Evolutionary conservation across 1,140 invertebrate genomes (phyloP).

Genomic region (Conopomorpha cramerella): DNA sequence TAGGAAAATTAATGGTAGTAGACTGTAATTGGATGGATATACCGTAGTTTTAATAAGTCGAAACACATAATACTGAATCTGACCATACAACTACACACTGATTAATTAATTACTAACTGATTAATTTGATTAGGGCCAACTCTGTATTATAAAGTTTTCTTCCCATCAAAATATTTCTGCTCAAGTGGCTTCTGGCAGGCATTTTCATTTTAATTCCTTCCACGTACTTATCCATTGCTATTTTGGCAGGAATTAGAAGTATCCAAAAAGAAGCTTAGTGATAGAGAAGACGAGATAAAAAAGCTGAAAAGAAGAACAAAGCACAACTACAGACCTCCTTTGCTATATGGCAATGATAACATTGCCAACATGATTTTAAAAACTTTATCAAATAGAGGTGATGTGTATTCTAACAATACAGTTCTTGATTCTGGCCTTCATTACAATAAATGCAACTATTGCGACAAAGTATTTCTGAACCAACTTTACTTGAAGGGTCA

Average conservation of each 20-base stretch:
- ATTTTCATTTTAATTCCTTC: too few relatives aligned
- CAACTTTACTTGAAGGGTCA: constrained; percentile 63
- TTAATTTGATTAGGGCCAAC: too few relatives aligned
- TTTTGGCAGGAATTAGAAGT: constrained; percentile 39
- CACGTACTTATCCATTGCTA: too few relatives aligned
- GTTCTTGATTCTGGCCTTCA: constrained; percentile 20
- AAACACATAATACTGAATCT: too few relatives aligned
- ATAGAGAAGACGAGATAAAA: constrained; percentile 49
- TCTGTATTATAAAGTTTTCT: too few relatives aligned
- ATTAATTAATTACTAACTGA: too few relatives aligned
- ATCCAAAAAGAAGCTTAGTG: constrained; percentile 35
- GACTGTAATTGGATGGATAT: too few relatives aligned
- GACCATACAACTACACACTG: too few relatives aligned
- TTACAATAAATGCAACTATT: constrained; percentile 58
- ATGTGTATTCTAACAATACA: constrained; percentile 23
- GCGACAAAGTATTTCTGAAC: constrained; percentile 63
- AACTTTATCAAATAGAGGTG: constrained; percentile 33
- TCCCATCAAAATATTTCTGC: too few relatives aligned
- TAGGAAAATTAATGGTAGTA: too few relatives aligned
- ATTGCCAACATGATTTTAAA: constrained; percentile 48
- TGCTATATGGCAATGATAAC: constrained; percentile 44
- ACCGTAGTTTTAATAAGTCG: too few relatives aligned
- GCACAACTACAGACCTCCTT: constrained; percentile 20
- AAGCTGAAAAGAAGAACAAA: constrained; percentile 37
- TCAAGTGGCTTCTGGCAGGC: too few relatives aligned